Conservation (phyloP, 2,888 invertebrate genomes). For the Metacarcinus magister region DNA sequence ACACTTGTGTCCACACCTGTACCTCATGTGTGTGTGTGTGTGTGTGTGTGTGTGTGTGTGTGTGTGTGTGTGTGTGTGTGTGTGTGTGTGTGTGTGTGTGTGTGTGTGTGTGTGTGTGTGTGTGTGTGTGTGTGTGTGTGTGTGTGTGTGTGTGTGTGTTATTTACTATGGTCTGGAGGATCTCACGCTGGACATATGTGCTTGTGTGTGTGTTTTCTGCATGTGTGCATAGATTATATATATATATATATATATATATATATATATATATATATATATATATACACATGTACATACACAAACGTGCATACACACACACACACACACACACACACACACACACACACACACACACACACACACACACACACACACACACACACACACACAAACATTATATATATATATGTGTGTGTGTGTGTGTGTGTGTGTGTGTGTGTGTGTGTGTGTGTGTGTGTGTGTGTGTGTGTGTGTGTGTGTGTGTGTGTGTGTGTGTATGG, state of each 20-base stretch:
- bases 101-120: neutral
- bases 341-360: too few species aligned
- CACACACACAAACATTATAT: too few species aligned
- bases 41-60: slow-evolving; percentile 33
- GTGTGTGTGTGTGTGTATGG: neutral
- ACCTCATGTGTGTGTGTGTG: neutral
- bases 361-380: too few species aligned
- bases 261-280: neutral
- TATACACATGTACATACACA: too few species aligned
- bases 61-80: slow-evolving; percentile 39
- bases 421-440: slow-evolving; percentile 45
- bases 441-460: slow-evolving; percentile 46
- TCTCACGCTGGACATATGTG: too few species aligned
- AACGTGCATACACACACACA: too few species aligned
- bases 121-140: neutral
- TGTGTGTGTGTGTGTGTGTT: too few species aligned
- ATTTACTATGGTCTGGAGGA: too few species aligned
- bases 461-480: slow-evolving; percentile 32
- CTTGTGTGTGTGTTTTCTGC: too few species aligned
- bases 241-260: neutral
- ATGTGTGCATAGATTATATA: neutral
- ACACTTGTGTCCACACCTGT: slow-evolving; percentile 20
- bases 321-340: too few species aligned
- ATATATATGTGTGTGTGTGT: too few species aligned
- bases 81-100: slow-evolving; percentile 44